Evolutionary conservation across 1,140 invertebrate genomes (phyloP).

Genomic region (Drosophila carrolli): DNA sequence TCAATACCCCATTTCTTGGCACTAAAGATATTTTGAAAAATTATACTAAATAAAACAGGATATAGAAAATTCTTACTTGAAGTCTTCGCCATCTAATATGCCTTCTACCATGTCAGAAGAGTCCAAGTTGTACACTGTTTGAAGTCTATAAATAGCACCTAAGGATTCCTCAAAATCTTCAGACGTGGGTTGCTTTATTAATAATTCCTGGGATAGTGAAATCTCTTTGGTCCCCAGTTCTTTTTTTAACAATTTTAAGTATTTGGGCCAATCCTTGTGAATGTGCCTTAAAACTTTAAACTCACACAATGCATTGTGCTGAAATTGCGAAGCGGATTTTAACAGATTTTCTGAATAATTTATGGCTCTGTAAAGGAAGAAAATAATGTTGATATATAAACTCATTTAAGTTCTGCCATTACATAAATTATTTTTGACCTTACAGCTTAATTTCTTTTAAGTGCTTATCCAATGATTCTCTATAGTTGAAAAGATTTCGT

Average conservation of each 20-base stretch:
- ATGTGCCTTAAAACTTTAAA: constrained; percentile 18
- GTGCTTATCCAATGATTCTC: neutral
- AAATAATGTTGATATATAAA: no score
- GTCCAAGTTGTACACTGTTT: constrained; percentile 19
- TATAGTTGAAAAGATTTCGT: constrained; percentile 25
- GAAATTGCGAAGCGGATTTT: neutral
- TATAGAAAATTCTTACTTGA: constrained; percentile 1
- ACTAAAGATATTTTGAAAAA: neutral
- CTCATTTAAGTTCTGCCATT: no score
- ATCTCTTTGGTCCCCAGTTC: constrained; percentile 5
- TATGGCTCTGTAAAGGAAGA: neutral
- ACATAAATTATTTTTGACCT: neutral
- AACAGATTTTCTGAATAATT: constrained; percentile 8
- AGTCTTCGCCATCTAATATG: neutral
- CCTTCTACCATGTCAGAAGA: constrained; percentile 6
- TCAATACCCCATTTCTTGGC: constrained; percentile 1
- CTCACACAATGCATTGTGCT: neutral
- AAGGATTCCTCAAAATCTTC: constrained; percentile 18
- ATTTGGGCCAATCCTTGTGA: constrained; percentile 20
- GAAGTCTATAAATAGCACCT: constrained; percentile 14
- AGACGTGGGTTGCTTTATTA: neutral
- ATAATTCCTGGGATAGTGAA: neutral
- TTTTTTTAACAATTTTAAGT: constrained; percentile 3
- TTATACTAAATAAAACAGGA: neutral
- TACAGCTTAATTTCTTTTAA: neutral